Evolutionary conservation across 2,113 vertebrate genomes (phyloP), one percentile per base, ranked within the genome.

Genomic region (Diglossa brunneiventris): DNA sequence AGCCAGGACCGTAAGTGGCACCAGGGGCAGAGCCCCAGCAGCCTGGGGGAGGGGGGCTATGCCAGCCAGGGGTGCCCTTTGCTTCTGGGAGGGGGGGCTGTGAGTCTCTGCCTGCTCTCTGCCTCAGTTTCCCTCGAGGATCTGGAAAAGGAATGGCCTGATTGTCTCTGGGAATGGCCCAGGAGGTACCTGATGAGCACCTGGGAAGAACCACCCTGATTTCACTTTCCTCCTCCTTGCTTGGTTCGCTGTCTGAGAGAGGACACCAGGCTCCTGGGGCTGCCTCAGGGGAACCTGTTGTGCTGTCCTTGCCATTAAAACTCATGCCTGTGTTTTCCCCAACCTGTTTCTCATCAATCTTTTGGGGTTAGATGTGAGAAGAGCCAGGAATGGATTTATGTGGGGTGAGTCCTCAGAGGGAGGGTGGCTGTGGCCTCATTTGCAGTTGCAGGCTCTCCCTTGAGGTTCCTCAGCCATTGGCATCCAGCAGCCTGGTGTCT

Each of bases 1-100:
- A 52, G 50, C 79, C 92, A 13, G 67, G 70, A 94, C 92, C 76
- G 86, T 93, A 95, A 95, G 92, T 93, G 90, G 72, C 84, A 80
- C 27, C 67, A 15, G 0, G 3, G 74, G 18, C 59, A 87, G 42
- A 89, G 37, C 41, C 64, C 5, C 18, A 42, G 39, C 8, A 80
- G 66, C 1, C n/a, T n/a, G 76, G 58, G 90, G 33, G 53, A 76
- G 58, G 94, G 93, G 69, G 74, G 77, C 46, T 5, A 6, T 37
- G 50, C 42, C 44, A 68, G 70, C 39, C 53, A 55, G 85, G 92
- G 89, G 1, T 75, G 58, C 21, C 70, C 72, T 80, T 55, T 24
- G 44, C 82, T 85, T 33, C 53, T 7, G 22, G 0, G 55, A 85
- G 61, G 62, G 50, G 27, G 33, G 30, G 15, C 27, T 73, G 63